These are phyloP conservation scores for Xerus rutilus DNA, from an alignment of 2,797 vertebrate species.

Conservation along the genomic window DNA sequence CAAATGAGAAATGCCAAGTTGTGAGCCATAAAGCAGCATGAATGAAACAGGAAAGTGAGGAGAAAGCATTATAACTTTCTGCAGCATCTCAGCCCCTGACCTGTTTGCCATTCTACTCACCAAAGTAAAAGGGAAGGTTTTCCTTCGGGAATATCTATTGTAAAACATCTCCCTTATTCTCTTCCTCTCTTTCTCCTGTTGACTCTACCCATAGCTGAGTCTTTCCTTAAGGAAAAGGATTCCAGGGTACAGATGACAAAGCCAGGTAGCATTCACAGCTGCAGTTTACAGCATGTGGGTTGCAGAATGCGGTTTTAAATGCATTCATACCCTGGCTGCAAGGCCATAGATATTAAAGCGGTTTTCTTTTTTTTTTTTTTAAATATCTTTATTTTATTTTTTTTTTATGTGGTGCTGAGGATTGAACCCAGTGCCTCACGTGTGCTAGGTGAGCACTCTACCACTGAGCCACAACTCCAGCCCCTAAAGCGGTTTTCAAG, in stretches of 20 bases:
- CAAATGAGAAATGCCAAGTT: slow-evolving; percentile 47
- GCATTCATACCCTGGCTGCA: background rate
- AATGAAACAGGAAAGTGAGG: slow-evolving; percentile 13
- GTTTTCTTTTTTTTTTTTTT: too few species aligned
- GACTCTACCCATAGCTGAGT: background rate
- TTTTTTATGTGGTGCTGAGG: too few species aligned
- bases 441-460: too few species aligned
- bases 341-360: background rate
- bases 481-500: slow-evolving; percentile 57
- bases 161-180: background rate
- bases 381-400: too few species aligned
- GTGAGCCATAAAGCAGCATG: slow-evolving; percentile 37
- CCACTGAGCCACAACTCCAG: too few species aligned
- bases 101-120: background rate
- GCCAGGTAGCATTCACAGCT: background rate
- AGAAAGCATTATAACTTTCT: slow-evolving; percentile 31
- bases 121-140: slow-evolving; percentile 14
- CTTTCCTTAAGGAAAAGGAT: slow-evolving; percentile 9
- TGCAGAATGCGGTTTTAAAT: slow-evolving; percentile 22
- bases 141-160: background rate
- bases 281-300: background rate
- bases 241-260: slow-evolving; percentile 16
- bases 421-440: too few species aligned
- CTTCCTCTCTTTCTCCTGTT: background rate
- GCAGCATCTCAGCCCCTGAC: slow-evolving; percentile 13